Evolutionary conservation across 1,140 invertebrate genomes (phyloP).

Genomic region (Frieseomelitta varia): DNA sequence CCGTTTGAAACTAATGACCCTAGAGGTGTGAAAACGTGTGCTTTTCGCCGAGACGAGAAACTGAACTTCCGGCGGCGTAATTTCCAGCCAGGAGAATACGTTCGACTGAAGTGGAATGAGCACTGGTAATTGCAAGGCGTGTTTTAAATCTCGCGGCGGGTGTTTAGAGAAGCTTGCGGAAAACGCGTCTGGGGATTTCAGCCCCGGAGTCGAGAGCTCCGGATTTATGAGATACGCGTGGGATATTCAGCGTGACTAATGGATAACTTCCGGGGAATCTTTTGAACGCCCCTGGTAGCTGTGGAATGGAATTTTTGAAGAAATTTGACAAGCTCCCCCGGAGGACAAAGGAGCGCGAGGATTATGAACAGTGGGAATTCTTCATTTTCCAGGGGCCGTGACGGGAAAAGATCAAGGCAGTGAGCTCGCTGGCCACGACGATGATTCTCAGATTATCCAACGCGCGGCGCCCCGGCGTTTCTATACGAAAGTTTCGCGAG

Average conservation of each 20-base stretch:
- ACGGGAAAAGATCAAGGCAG: not conserved
- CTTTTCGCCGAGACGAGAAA: not conserved
- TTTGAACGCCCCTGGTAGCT: not conserved
- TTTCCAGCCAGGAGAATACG: not conserved
- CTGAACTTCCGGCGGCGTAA: not conserved
- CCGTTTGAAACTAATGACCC: not conserved
- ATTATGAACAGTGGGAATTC: not conserved
- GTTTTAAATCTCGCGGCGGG: not conserved
- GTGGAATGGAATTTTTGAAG: not conserved
- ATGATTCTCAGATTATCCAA: not conserved
- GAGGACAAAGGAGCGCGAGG: not conserved
- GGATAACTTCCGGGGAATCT: not conserved
- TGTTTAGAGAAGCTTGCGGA: not conserved
- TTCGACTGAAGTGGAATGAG: not conserved
- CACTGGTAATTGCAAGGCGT: not conserved
- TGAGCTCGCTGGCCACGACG: not conserved
- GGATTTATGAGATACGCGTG: not conserved
- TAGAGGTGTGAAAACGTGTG: not conserved
- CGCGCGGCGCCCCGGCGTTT: no score
- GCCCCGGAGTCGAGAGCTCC: not conserved
- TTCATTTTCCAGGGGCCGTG: not conserved
- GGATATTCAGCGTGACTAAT: not conserved
- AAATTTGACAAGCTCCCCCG: not conserved
- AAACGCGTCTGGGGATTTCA: not conserved
- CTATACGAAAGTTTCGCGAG: not conserved